Conservation (phyloP, 2,113 vertebrate species). For the Oreochromis niloticus region DNA sequence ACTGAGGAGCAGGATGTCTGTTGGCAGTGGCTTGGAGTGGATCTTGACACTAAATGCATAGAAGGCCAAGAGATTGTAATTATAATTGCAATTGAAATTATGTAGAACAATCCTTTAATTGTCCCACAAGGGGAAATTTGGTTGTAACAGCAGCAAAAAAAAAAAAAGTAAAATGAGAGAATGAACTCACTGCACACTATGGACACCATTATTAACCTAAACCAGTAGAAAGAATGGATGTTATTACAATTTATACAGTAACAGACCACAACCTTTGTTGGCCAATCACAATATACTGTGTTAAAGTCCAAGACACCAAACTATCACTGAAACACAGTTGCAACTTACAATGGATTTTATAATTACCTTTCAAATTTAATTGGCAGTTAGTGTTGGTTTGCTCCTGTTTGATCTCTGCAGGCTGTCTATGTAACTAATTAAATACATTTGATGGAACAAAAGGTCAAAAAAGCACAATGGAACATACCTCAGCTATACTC, state of each 20-base stretch:
- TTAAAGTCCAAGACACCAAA: not conserved
- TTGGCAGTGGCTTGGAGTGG: constrained; percentile 27
- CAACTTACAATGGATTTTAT: not conserved
- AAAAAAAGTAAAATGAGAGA: constrained; percentile 33
- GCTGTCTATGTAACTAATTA: not conserved
- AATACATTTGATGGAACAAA: not conserved
- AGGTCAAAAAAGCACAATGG: not conserved
- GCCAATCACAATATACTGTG: not conserved
- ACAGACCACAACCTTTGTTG: not conserved
- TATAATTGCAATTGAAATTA: constrained; percentile 54
- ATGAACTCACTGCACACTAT: constrained; percentile 22
- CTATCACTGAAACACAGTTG: not conserved
- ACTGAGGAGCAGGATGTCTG: constrained; percentile 76
- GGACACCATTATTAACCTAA: not conserved
- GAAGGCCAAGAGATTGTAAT: constrained; percentile 72
- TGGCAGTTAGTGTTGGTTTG: not conserved
- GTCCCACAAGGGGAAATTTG: no score
- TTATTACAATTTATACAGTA: not conserved
- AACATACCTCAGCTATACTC: not conserved
- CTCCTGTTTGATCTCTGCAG: not conserved
- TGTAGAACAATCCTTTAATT: not conserved
- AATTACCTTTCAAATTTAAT: not conserved
- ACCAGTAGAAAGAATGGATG: not conserved
- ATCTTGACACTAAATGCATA: constrained; percentile 67
- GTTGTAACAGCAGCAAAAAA: no score